Percentiles rank a stretch among this genome's conserved stretches.
phyloP scores from a whole-genome alignment of 1,140 invertebrate genomes.

The Papilio xuthus region DNA sequence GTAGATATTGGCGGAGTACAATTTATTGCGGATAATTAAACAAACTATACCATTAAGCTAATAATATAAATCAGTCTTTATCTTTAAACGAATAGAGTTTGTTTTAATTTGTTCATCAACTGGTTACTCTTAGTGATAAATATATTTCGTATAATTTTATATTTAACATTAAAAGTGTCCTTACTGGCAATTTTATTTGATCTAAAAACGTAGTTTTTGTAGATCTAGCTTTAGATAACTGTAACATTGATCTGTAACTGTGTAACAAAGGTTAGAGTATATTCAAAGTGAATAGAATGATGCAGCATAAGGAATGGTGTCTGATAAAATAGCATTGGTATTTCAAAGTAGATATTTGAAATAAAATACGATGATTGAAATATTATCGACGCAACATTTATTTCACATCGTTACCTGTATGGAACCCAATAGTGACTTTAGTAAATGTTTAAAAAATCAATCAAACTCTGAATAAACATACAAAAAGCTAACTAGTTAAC shows the following conservation, averaged over 20 bases:
- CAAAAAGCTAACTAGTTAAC: conserved; percentile 6
- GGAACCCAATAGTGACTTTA: background rate
- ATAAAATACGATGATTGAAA: no score
- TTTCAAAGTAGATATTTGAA: no score
- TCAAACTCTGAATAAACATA: background rate
- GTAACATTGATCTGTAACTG: background rate
- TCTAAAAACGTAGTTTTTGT: background rate
- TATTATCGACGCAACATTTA: no score
- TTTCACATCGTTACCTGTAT: no score
- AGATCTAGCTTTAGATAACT: background rate
- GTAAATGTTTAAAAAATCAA: conserved; percentile 15
- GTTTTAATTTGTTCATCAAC: background rate
- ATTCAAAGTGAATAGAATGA: no score
- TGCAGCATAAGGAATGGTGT: background rate
- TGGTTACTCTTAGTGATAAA: background rate
- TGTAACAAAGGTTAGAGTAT: background rate
- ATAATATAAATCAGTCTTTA: background rate
- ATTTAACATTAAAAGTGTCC: background rate
- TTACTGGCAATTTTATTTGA: background rate
- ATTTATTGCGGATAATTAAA: background rate
- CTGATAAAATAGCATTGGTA: no score
- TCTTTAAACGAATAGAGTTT: background rate
- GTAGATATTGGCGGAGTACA: background rate
- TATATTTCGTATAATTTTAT: background rate
- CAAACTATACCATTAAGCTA: background rate